phyloP scores from a whole-genome alignment of 92 coral and sea anemone genomes.

The Virgularia gustaviana region DNA sequence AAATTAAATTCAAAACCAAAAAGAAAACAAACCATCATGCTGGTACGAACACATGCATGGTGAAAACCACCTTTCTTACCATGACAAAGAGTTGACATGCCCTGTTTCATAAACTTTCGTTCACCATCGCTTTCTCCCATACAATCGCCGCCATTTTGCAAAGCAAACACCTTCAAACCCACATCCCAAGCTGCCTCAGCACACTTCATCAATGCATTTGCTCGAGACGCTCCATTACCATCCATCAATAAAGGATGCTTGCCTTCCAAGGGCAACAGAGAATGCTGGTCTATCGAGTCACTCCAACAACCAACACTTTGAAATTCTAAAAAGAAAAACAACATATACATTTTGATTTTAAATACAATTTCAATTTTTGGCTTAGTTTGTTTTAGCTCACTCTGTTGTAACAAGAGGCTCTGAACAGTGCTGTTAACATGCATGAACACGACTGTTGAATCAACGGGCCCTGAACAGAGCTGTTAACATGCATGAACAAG shows the following conservation, averaged over 20 bases:
- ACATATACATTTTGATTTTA: too few species aligned
- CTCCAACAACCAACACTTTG: conserved; percentile 96
- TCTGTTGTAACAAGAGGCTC: too few species aligned
- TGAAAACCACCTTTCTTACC: too few species aligned
- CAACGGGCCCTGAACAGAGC: too few species aligned
- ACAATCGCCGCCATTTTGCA: conserved; percentile 98
- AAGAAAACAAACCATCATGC: too few species aligned
- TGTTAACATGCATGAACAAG: too few species aligned
- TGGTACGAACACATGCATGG: neutral
- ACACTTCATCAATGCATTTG: conserved; percentile 94
- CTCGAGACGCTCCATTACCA: conserved; percentile 81
- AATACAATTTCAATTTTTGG: too few species aligned
- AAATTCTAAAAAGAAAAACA: too few species aligned
- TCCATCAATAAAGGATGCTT: conserved; percentile 72
- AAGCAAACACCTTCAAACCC: conserved; percentile 68
- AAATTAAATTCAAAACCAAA: too few species aligned
- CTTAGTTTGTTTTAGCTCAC: too few species aligned
- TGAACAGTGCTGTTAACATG: too few species aligned
- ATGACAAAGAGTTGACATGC: conserved; percentile 65
- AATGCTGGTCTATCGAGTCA: conserved; percentile 72
- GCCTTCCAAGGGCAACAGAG: conserved; percentile 81
- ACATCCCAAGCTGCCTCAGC: conserved; percentile 79
- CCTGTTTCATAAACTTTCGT: conserved; percentile 71
- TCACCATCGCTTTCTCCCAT: conserved; percentile 81
- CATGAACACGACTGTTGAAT: too few species aligned